phyloP scores from a whole-genome alignment of 1,140 invertebrate genomes.

The Hylyphantes graminicola region DNA sequence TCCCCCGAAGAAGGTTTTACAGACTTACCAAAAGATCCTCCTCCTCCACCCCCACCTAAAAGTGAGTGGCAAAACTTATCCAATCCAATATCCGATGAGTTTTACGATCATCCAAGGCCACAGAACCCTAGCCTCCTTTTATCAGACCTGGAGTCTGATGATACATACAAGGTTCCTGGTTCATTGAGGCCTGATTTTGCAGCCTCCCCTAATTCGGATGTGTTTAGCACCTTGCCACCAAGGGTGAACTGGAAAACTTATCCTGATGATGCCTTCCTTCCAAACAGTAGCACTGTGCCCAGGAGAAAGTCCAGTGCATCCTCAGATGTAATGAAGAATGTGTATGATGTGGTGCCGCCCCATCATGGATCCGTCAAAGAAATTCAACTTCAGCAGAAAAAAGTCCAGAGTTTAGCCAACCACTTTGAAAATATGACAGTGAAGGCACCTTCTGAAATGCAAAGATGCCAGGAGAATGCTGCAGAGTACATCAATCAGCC shows the following conservation, averaged over 20 bases:
- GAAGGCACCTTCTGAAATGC: constrained; percentile 11
- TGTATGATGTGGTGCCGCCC: constrained; percentile 49
- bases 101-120: constrained; percentile 62
- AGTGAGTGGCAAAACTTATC: constrained; percentile 39
- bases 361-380: constrained; percentile 52
- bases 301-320: constrained; percentile 25
- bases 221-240: constrained; percentile 63
- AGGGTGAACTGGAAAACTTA: constrained; percentile 73
- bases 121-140: constrained; percentile 26
- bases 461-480: constrained; percentile 1
- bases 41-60: constrained; percentile 51
- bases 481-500: constrained; percentile 33
- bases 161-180: constrained; percentile 28
- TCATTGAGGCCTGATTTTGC: not conserved
- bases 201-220: not conserved
- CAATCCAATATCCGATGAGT: constrained; percentile 55
- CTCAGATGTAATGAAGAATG: constrained; percentile 13
- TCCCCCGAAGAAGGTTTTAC: not conserved
- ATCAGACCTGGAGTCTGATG: constrained; percentile 34
- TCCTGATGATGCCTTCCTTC: constrained; percentile 64
- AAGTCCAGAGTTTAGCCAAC: constrained; percentile 37
- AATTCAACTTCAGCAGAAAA: constrained; percentile 24
- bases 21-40: constrained; percentile 48
- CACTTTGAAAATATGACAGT: constrained; percentile 50
- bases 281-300: constrained; percentile 37